Evolutionary conservation across 2,888 invertebrate species (phyloP).

Genomic region (Chymomyza fuscimana): DNA sequence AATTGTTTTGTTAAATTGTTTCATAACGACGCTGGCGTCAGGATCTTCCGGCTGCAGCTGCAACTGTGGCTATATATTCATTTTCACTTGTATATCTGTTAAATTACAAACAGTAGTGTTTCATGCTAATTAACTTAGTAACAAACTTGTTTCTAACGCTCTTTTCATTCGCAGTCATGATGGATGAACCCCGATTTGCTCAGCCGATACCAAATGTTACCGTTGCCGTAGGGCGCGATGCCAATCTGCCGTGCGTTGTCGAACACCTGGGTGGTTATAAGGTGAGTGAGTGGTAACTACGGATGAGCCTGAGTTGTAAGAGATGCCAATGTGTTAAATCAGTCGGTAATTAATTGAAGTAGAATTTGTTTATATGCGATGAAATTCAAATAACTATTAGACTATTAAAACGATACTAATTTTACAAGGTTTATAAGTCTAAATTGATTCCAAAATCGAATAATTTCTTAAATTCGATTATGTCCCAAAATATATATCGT

Average conservation of each 20-base stretch:
- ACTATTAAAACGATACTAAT: no score
- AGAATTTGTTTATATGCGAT: no score
- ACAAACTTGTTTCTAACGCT: conserved; percentile 44
- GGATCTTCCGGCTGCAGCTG: conserved; percentile 64
- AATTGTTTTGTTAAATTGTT: conserved; percentile 69
- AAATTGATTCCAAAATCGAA: no score
- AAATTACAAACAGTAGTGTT: not conserved
- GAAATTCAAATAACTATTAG: no score
- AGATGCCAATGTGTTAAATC: no score
- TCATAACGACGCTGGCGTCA: conserved; percentile 65
- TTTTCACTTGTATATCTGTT: not conserved
- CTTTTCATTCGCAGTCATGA: conserved; percentile 84
- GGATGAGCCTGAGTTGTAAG: no score
- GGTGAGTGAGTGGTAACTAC: conserved; percentile 81
- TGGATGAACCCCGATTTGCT: conserved; percentile 92
- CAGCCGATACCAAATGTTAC: conserved; percentile 96
- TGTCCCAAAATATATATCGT: no score
- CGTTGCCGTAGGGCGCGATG: conserved; percentile 93
- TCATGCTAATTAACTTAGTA: conserved; percentile 54
- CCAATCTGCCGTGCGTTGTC: conserved; percentile 93
- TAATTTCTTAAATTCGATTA: no score
- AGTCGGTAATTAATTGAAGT: no score
- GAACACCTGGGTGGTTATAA: conserved; percentile 94
- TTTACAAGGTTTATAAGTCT: no score
- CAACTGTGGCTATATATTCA: conserved; percentile 21